Percentiles rank a stretch among this genome's conserved stretches.
These are phyloP conservation scores for Lasioglossum malachurum DNA, from an alignment of 2,888 invertebrate genomes.

Conservation along the genomic window DNA sequence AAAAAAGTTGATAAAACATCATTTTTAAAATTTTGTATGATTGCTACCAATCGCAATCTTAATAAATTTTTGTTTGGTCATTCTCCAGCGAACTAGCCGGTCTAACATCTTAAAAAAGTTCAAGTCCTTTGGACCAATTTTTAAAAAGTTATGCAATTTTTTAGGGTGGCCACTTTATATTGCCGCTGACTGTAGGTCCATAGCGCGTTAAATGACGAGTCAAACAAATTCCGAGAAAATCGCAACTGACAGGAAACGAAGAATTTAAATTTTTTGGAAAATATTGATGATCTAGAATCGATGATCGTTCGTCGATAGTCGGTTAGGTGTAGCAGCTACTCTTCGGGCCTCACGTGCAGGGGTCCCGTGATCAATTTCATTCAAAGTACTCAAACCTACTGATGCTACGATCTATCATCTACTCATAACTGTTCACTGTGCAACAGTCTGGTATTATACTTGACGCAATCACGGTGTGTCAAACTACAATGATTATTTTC, in stretches of 20 bases:
- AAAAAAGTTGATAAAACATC: too few species aligned
- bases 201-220: too few species aligned
- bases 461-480: not conserved
- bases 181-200: too few species aligned
- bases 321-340: conserved; percentile 56
- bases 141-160: too few species aligned
- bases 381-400: conserved; percentile 47
- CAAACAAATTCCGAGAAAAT: too few species aligned
- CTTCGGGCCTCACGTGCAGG: conserved; percentile 73
- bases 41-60: too few species aligned
- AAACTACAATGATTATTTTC: not conserved
- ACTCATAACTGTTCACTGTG: conserved; percentile 23
- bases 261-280: not conserved
- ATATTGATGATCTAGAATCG: not conserved
- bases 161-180: too few species aligned
- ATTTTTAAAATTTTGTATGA: too few species aligned
- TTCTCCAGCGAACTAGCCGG: too few species aligned
- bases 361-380: conserved; percentile 66
- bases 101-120: too few species aligned
- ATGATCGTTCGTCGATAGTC: conserved; percentile 36
- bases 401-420: conserved; percentile 47
- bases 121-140: too few species aligned
- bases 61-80: too few species aligned
- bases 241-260: not conserved
- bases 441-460: not conserved